phyloP scores from a whole-genome alignment of 2,797 vertebrate species.

The Anomalospiza imberbis region DNA sequence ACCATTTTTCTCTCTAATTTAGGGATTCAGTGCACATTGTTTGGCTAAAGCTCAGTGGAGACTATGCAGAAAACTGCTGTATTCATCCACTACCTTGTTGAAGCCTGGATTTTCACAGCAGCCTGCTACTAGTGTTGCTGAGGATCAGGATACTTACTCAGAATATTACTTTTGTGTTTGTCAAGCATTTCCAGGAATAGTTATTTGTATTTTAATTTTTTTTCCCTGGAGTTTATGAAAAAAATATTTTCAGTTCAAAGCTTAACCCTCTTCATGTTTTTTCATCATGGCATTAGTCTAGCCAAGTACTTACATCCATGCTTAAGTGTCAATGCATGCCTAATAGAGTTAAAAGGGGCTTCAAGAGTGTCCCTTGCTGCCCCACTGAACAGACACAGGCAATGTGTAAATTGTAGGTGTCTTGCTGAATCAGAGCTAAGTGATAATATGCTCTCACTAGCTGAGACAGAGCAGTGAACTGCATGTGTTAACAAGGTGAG shows the following conservation, averaged over 20 bases:
- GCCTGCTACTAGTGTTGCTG: neutral
- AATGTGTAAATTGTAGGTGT: conserved; percentile 34
- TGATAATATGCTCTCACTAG: conserved; percentile 14
- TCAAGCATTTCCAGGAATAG: neutral
- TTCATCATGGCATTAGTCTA: neutral
- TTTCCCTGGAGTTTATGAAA: neutral
- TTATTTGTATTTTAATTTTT: neutral
- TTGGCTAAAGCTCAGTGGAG: neutral
- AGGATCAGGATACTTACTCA: neutral
- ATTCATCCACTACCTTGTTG: neutral
- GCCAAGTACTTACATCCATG: neutral
- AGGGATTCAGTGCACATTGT: neutral
- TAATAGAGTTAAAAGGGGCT: conserved; percentile 15
- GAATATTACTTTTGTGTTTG: neutral
- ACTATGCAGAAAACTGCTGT: neutral
- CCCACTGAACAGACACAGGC: neutral
- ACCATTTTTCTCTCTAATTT: neutral
- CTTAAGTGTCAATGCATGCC: neutral
- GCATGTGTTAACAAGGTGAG: conserved; percentile 37
- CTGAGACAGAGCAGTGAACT: conserved; percentile 20
- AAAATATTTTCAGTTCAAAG: neutral
- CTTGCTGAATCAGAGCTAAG: conserved; percentile 49
- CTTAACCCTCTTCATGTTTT: neutral
- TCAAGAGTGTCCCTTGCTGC: neutral
- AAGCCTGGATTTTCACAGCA: neutral